These are phyloP conservation scores for Struthidea cinerea DNA, from an alignment of 2,113 vertebrate species.

Conservation along the genomic window DNA sequence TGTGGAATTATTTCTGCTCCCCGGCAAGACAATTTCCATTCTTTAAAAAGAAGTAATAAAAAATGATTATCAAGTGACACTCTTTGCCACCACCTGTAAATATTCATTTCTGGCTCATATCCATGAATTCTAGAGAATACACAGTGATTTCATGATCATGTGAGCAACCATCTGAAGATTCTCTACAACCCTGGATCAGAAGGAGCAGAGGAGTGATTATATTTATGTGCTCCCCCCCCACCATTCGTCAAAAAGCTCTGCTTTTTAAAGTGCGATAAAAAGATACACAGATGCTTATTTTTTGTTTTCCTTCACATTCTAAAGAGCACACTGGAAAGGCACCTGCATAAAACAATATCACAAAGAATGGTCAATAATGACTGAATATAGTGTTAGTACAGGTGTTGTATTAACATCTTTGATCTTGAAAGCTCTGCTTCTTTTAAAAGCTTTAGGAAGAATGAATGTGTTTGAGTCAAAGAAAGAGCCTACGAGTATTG, in stretches of 20 bases:
- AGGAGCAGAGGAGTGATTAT: conserved; percentile 28
- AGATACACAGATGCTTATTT: conserved; percentile 49
- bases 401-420: conserved; percentile 75
- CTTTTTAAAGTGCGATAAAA: conserved; percentile 49
- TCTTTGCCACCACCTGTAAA: conserved; percentile 29
- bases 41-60: conserved; percentile 13
- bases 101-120: conserved; percentile 7
- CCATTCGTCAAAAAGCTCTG: conserved; percentile 7
- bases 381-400: conserved; percentile 74
- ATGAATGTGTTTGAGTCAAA: conserved; percentile 69
- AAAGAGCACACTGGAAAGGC: conserved; percentile 61
- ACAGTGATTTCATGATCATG: conserved; percentile 35
- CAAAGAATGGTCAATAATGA: conserved; percentile 72
- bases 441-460: conserved; percentile 73
- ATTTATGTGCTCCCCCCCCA: not conserved
- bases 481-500: conserved; percentile 58
- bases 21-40: conserved; percentile 1
- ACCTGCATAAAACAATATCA: conserved; percentile 72
- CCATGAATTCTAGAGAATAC: conserved; percentile 11
- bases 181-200: not conserved
- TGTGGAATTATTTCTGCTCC: not conserved
- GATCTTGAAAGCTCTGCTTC: conserved; percentile 73
- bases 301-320: conserved; percentile 61
- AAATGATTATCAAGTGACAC: not conserved
- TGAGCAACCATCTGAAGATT: conserved; percentile 50